Base-by-base conservation (phyloP, 2,113 vertebrate species). In the Campylorhamphus procurvoides region DNA sequence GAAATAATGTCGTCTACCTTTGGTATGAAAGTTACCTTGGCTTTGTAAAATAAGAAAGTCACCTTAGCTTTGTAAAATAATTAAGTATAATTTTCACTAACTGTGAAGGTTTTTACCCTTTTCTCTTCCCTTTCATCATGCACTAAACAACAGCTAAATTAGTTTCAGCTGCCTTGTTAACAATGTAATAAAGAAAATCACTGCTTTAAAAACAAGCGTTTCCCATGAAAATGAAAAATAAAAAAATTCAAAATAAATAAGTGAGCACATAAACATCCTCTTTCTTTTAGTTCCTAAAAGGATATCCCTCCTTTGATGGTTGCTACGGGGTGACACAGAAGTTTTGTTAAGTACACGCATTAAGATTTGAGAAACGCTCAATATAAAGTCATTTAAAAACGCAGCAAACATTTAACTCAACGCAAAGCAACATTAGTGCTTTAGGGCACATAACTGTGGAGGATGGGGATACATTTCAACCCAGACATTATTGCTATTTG, bases 381-480 rank as follows among this genome's bases (percentile, higher is more conserved):
- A 18, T 4, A 35, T 0, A 29, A 3, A 1, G 10, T 3, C 2
- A 27, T 6, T 52, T 35, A 2, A 55, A 90, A 72, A 33, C 47
- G 1, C 1, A 47, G 2, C 11, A 77, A 80, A 66, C 16, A 58
- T 10, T 56, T 49, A 58, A 40, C 24, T 17, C 8, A 12, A 10
- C 2, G 47, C 29, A 44, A n/a, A 60, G 15, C 3, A 60, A 0
- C 3, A 40, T 2, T 18, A 44, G 28, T 53, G 46, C 24, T 37
- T 46, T 55, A 42, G 50, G 42, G 18, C 19, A 20, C 25, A 1
- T 0, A 15, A 53, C 10, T 29, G 7, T 3, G 6, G 31, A 46
- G 18, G 7, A 1, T 55, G 11, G 23, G 50, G 7, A 8, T n/a
- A 0, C 2, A 27, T 35, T 62, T 46, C 40, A 9, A 28, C 0